These are phyloP conservation scores for Acronicta aceris DNA, from an alignment of 2,888 invertebrate genomes.

Conservation along the genomic window DNA sequence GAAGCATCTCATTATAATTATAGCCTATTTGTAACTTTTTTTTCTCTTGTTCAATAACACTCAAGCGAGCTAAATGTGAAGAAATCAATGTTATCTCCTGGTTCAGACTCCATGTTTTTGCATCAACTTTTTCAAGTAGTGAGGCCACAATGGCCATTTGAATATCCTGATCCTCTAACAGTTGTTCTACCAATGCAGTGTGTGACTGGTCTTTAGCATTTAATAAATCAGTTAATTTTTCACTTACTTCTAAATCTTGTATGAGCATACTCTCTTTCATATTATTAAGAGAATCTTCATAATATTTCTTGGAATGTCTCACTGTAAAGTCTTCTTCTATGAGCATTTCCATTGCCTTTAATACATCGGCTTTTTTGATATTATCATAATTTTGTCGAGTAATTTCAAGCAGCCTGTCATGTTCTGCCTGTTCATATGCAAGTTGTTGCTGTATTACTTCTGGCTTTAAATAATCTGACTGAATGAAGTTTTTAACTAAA, in stretches of 20 bases:
- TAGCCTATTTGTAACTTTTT: slow-evolving; percentile 91
- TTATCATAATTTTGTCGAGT: slow-evolving; percentile 88
- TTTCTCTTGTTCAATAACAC: slow-evolving; percentile 92
- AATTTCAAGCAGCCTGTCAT: slow-evolving; percentile 90
- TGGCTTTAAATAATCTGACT: slow-evolving; percentile 87
- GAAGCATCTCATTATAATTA: slow-evolving; percentile 92
- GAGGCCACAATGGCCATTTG: slow-evolving; percentile 93
- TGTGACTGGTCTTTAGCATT: slow-evolving; percentile 90
- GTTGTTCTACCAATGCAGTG: slow-evolving; percentile 88
- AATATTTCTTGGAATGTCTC: slow-evolving; percentile 89
- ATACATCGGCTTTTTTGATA: slow-evolving; percentile 91
- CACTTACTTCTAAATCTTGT: slow-evolving; percentile 90
- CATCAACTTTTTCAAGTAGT: slow-evolving; percentile 92
- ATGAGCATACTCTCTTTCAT: slow-evolving; percentile 90
- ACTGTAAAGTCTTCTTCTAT: slow-evolving; percentile 91
- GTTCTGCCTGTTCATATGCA: slow-evolving; percentile 91
- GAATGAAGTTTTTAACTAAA: slow-evolving; percentile 91
- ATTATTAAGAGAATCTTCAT: slow-evolving; percentile 91
- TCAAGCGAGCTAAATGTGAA: slow-evolving; percentile 91
- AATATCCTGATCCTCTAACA: slow-evolving; percentile 91
- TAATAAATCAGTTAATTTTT: slow-evolving; percentile 89
- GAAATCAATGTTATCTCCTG: slow-evolving; percentile 93
- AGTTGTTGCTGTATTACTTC: slow-evolving; percentile 91
- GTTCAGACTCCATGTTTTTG: slow-evolving; percentile 93
- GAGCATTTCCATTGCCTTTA: slow-evolving; percentile 92